These are phyloP conservation scores for Heliothis virescens DNA, from an alignment of 1,140 invertebrate genomes.

Conservation along the genomic window DNA sequence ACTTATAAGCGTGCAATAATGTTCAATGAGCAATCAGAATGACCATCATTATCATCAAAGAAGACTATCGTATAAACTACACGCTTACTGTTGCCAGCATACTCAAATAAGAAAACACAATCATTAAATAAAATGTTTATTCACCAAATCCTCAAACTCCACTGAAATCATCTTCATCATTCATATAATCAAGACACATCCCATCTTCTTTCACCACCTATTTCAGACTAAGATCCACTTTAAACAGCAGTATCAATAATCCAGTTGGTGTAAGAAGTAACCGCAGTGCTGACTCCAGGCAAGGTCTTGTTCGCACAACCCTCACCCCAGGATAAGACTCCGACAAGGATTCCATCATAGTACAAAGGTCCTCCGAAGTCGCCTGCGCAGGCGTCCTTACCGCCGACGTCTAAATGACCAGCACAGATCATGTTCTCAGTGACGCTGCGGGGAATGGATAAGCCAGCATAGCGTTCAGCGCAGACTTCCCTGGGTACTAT, in stretches of 20 bases:
- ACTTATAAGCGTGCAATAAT: too few species aligned
- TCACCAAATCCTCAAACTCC: too few species aligned
- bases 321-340: slow-evolving; percentile 84
- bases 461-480: slow-evolving; percentile 48
- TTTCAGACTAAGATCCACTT: background rate
- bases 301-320: slow-evolving; percentile 80
- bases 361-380: slow-evolving; percentile 88
- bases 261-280: slow-evolving; percentile 67
- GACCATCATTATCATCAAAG: too few species aligned
- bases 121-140: too few species aligned
- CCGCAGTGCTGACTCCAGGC: slow-evolving; percentile 87
- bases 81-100: too few species aligned
- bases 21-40: too few species aligned
- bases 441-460: background rate
- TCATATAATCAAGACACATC: too few species aligned
- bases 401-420: slow-evolving; percentile 57
- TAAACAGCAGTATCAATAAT: slow-evolving; percentile 61
- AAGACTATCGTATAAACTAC: too few species aligned
- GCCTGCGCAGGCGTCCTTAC: slow-evolving; percentile 87
- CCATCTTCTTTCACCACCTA: background rate
- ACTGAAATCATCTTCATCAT: too few species aligned
- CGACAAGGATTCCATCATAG: slow-evolving; percentile 61
- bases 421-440: slow-evolving; percentile 52
- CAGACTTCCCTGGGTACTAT: slow-evolving; percentile 59
- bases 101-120: too few species aligned